Percentiles rank a stretch among this genome's conserved stretches.
Evolutionary conservation across 2,888 invertebrate species (phyloP).

Genomic region (Baccha elongata): DNA sequence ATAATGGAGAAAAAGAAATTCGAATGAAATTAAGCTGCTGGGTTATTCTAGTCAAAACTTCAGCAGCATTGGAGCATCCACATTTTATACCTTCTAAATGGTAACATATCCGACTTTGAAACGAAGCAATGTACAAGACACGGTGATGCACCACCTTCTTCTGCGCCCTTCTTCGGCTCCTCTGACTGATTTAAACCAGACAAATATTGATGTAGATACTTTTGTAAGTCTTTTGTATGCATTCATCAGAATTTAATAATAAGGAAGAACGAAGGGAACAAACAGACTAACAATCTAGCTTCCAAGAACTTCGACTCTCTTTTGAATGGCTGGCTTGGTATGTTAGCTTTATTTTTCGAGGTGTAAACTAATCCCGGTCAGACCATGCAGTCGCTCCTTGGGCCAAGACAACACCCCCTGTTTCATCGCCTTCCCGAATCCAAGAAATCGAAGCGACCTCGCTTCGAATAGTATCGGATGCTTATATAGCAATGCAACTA

Average conservation of each 20-base stretch:
- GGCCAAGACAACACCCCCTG: slow-evolving; percentile 37
- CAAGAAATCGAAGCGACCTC: no score
- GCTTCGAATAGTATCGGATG: slow-evolving; percentile 64
- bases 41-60: slow-evolving; percentile 33
- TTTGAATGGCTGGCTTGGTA: slow-evolving; percentile 1
- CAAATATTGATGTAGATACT: slow-evolving; percentile 72
- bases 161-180: slow-evolving; percentile 30
- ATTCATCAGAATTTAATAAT: slow-evolving; percentile 74
- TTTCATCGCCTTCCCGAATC: no score
- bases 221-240: slow-evolving; percentile 73
- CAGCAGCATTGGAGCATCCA: slow-evolving; percentile 56
- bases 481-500: slow-evolving; percentile 62
- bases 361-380: slow-evolving; percentile 72
- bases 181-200: slow-evolving; percentile 59
- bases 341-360: slow-evolving; percentile 47
- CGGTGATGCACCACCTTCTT: slow-evolving; percentile 33
- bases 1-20: slow-evolving; percentile 61
- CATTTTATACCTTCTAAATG: slow-evolving; percentile 53
- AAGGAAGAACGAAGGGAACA: slow-evolving; percentile 55
- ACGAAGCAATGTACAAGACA: slow-evolving; percentile 59
- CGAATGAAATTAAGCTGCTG: slow-evolving; percentile 70
- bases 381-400: slow-evolving; percentile 68
- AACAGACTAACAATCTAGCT: slow-evolving; percentile 1
- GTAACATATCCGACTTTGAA: slow-evolving; percentile 71
- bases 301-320: slow-evolving; percentile 45